Conservation (phyloP, 2,797 vertebrate species). For the Diceros bicornis region DNA sequence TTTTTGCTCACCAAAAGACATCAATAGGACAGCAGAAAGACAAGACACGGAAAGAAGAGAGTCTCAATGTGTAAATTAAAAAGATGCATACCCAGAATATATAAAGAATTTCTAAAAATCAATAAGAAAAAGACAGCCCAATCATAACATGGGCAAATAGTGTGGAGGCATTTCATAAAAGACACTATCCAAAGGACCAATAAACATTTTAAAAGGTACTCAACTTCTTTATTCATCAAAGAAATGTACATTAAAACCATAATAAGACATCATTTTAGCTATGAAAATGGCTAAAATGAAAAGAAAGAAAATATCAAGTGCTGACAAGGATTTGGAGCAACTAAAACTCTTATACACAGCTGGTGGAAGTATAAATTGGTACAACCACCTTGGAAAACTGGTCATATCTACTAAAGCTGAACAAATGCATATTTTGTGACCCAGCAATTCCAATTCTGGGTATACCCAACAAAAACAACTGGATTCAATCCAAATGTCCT, state of each 20-base stretch:
- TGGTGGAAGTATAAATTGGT: neutral
- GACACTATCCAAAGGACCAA: neutral
- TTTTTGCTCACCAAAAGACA: constrained; percentile 25
- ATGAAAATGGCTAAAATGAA: constrained; percentile 7
- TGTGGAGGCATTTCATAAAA: constrained; percentile 1
- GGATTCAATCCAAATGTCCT: neutral
- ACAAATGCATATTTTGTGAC: neutral
- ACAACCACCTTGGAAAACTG: neutral
- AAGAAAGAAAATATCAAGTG: neutral
- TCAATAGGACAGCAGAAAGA: neutral
- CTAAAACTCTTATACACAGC: neutral
- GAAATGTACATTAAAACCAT: neutral
- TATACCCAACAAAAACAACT: neutral
- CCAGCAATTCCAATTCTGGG: neutral
- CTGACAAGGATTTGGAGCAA: neutral
- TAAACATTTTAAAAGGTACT: neutral
- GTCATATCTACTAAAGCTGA: neutral
- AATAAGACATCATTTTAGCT: neutral
- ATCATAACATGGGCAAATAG: constrained; percentile 13
- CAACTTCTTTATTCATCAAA: constrained; percentile 18
- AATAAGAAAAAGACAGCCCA: neutral
- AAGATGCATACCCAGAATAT: neutral
- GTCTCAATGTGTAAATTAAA: neutral
- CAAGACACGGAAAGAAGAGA: neutral
- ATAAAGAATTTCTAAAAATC: constrained; percentile 25